Base-by-base conservation (phyloP, 2,113 vertebrate genomes). In the Ibidorhyncha struthersii region DNA sequence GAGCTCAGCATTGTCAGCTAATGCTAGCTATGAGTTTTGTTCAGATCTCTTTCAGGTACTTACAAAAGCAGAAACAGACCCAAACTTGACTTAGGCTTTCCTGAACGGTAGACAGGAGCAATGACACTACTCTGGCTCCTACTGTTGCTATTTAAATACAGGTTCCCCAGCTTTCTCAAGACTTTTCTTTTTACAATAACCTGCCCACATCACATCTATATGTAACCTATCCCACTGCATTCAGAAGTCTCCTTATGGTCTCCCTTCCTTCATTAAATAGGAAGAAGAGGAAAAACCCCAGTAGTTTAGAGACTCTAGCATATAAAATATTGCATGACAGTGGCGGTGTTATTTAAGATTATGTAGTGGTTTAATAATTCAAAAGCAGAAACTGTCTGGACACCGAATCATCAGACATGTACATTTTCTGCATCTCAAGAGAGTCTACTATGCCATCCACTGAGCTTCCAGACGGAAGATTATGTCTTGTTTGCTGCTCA, bases 341-440 rank as follows among this genome's bases (percentile, higher is more conserved):
- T 94, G 97, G 85, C 69, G 81, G 86, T 97, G 92, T 93, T 97
- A 96, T 96, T 98, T 96, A 96, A 97, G 97, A 98, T 96, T 97
- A 97, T 98, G 96, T 97, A 96, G 97, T 94, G 65, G 89, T 97
- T 98, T 97, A 98, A 98, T 97, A 98, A 98, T 98, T 98, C 96
- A 98, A 96, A 96, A 96, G 95, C 93, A 97, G 96, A 97, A 98
- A 96, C 96, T 95, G 97, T 98, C 97, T 98, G 98, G 97, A 97
- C 97, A 97, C 92, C 96, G 96, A 97, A 97, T 98, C 97, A 98
- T 97, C 97, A 98, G 97, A 98, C 98, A 98, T 96, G 97, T 97
- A 97, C 97, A 97, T 97, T 97, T 96, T 86, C 92, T 91, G 93
- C 94, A 97, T 97, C 97, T 97, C 98, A 96, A 93, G 97, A 98